Evolutionary conservation across 2,888 invertebrate species (phyloP).

Genomic region (Chymomyza caudatula): DNA sequence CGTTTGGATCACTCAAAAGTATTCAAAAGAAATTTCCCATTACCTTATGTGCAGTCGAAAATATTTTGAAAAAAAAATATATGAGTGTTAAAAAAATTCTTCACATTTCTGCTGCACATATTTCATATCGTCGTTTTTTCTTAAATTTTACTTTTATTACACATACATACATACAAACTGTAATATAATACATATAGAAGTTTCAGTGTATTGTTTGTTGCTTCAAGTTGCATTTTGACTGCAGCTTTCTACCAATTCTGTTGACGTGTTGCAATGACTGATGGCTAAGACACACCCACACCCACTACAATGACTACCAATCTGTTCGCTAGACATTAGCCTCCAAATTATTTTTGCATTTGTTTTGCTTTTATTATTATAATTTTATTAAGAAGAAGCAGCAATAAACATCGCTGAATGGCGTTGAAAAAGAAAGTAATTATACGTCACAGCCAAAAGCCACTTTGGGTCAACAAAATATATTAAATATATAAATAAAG

Average conservation of each 20-base stretch:
- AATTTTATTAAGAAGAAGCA: neutral
- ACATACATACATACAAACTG: neutral
- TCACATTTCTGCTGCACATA: constrained; percentile 44
- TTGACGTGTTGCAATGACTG: constrained; percentile 27
- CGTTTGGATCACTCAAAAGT: neutral
- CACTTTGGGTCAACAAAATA: constrained; percentile 34
- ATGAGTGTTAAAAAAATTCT: constrained; percentile 47
- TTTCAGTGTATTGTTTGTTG: neutral
- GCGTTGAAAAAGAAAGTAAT: constrained; percentile 45
- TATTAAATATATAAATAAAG: neutral
- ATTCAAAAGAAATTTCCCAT: neutral
- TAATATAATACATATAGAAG: neutral
- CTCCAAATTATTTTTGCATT: neutral
- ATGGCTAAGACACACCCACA: constrained; percentile 14
- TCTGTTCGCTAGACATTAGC: neutral
- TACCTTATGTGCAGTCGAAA: neutral
- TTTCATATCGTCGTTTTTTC: constrained; percentile 17
- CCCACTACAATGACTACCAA: neutral
- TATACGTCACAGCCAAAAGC: constrained; percentile 12
- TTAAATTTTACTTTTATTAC: constrained; percentile 6
- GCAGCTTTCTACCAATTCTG: constrained; percentile 41
- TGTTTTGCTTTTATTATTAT: neutral
- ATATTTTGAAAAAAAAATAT: constrained; percentile 1
- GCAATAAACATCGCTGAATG: neutral
- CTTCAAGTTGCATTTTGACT: constrained; percentile 42